Percentiles rank a stretch among this genome's conserved stretches.
Conservation (phyloP, 2,888 invertebrate genomes). For the Xylota segnis region DNA sequence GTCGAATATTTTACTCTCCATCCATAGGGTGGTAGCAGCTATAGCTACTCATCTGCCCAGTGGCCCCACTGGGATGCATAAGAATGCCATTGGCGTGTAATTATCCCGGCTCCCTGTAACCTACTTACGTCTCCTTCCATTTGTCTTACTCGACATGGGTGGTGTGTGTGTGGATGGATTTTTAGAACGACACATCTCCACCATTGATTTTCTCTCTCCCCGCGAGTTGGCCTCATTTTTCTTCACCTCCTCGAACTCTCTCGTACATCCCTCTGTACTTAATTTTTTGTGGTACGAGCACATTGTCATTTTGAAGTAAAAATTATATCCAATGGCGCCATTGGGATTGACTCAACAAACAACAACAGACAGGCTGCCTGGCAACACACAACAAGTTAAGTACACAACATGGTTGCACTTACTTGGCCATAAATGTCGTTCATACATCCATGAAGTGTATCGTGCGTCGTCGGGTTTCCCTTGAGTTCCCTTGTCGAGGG, state of each 20-base stretch:
- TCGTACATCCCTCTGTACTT: constrained; percentile 9
- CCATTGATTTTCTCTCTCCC: constrained; percentile 56
- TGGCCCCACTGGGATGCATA: background rate
- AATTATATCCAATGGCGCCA: constrained; percentile 62
- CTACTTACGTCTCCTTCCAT: constrained; percentile 28
- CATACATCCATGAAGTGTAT: no score
- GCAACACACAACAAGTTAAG: constrained; percentile 4
- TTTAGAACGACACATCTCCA: constrained; percentile 49
- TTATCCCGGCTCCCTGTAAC: constrained; percentile 41
- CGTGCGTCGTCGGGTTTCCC: no score
- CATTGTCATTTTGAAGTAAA: constrained; percentile 59
- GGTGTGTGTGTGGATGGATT: constrained; percentile 6
- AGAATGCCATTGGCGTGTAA: constrained; percentile 30
- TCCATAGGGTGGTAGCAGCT: background rate
- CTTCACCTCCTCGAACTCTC: background rate
- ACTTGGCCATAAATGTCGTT: background rate
- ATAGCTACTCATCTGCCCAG: background rate
- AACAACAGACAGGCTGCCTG: background rate
- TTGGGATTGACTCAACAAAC: constrained; percentile 45
- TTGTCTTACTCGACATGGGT: constrained; percentile 2
- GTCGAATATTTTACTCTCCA: no score
- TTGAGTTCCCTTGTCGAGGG: no score
- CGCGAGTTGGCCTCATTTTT: background rate
- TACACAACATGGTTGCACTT: background rate
- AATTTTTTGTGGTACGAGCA: constrained; percentile 24